Percentiles rank a stretch among this genome's conserved stretches.
These are phyloP conservation scores for Chamaetylas fuelleborni DNA, from an alignment of 2,113 vertebrate species.

Conservation along the genomic window DNA sequence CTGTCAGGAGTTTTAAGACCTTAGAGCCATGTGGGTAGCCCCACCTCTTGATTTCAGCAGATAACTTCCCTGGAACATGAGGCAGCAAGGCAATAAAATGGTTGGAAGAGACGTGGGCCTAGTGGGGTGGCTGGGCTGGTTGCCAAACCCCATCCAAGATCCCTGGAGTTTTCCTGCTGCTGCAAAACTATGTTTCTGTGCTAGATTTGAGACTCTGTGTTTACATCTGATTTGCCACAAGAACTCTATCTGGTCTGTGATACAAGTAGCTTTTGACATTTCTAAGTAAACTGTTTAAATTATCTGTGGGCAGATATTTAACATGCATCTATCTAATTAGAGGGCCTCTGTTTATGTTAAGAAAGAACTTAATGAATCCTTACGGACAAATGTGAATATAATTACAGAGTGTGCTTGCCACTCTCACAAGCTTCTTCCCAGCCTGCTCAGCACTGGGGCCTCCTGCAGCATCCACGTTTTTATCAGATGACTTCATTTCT, in stretches of 20 bases:
- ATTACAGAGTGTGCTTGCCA: not conserved
- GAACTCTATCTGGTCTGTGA: conserved; percentile 2
- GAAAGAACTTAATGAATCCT: conserved; percentile 6
- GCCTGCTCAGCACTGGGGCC: not conserved
- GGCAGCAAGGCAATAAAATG: not conserved
- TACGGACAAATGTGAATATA: not conserved
- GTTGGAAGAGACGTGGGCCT: not conserved
- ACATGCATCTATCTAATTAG: conserved; percentile 56
- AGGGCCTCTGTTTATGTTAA: conserved; percentile 30
- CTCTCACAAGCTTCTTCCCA: not conserved
- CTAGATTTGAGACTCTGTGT: not conserved
- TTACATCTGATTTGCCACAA: conserved; percentile 2
- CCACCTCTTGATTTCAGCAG: not conserved
- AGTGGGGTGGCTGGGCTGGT: not conserved
- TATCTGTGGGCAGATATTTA: conserved; percentile 19
- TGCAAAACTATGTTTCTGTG: not conserved
- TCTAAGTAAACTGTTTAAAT: conserved; percentile 66
- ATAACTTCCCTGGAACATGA: not conserved
- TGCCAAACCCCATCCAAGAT: not conserved
- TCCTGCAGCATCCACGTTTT: not conserved
- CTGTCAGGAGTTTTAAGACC: not conserved
- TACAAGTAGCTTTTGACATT: conserved; percentile 52
- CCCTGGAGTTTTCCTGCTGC: not conserved
- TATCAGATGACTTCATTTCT: conserved; percentile 2
- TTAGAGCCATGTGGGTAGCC: not conserved